phyloP scores from a whole-genome alignment of 2,888 invertebrate species.

The Tipula helvola region DNA sequence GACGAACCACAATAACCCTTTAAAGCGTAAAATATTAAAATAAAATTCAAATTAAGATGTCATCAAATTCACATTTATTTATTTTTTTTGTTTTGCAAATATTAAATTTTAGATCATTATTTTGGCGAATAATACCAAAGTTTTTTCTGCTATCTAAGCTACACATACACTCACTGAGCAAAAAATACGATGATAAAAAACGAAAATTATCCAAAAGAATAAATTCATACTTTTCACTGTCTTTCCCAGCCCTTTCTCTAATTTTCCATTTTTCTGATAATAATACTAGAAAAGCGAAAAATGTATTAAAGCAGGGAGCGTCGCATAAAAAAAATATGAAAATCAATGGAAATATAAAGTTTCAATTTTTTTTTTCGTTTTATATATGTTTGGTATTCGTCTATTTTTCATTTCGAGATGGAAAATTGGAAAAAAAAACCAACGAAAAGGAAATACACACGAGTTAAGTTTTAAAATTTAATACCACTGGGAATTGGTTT shows the following conservation, averaged over 20 bases:
- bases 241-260: not conserved
- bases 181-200: not conserved
- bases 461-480: not conserved
- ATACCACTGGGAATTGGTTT: not conserved
- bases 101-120: not conserved
- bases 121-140: not conserved
- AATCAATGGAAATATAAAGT: not conserved
- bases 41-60: not conserved
- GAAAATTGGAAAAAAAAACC: not conserved
- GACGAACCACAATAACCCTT: not conserved
- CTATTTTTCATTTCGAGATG: not conserved
- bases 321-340: not conserved
- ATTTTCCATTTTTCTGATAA: not conserved
- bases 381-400: not conserved
- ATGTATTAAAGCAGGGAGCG: not conserved
- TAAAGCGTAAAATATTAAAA: not conserved
- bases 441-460: not conserved
- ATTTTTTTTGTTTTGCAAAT: not conserved
- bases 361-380: not conserved
- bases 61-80: not conserved
- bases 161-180: not conserved
- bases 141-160: not conserved
- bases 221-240: not conserved
- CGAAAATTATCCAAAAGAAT: not conserved
- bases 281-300: not conserved